Conservation (phyloP, 2,113 vertebrate genomes). For the Hemibagrus wyckioides region DNA sequence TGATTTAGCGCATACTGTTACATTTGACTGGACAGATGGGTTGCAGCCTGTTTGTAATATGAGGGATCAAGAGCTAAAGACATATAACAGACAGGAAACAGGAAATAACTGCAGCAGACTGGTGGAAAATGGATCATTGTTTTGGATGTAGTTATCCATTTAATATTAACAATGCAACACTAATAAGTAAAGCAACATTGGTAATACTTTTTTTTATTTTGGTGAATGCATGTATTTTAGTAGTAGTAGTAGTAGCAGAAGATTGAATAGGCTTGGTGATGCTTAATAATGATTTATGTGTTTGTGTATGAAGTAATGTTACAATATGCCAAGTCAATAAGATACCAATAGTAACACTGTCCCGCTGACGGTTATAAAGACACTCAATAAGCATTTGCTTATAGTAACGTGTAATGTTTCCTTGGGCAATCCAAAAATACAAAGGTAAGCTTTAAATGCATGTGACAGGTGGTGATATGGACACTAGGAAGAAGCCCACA, state of each 20-base stretch:
- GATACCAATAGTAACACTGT: background rate
- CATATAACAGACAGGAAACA: slow-evolving; percentile 14
- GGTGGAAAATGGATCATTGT: slow-evolving; percentile 14
- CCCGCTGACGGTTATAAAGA: background rate
- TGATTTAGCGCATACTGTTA: background rate
- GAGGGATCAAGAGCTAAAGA: background rate
- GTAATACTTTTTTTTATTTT: background rate
- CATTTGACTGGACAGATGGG: background rate
- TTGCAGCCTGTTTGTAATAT: background rate
- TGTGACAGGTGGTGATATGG: slow-evolving; percentile 1
- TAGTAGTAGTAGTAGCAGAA: too few species aligned
- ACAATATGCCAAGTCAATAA: background rate
- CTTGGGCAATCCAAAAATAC: background rate
- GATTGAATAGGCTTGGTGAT: background rate
- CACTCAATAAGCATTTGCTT: background rate
- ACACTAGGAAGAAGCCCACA: background rate
- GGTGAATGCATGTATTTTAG: background rate
- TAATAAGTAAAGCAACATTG: background rate
- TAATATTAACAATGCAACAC: background rate
- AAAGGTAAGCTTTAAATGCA: background rate
- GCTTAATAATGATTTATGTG: background rate
- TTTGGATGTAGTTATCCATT: background rate
- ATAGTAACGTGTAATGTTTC: slow-evolving; percentile 13
- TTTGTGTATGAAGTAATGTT: background rate
- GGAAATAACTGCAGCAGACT: background rate